Evolutionary conservation across 1,140 invertebrate species (phyloP).

Genomic region (Nymphalis io): DNA sequence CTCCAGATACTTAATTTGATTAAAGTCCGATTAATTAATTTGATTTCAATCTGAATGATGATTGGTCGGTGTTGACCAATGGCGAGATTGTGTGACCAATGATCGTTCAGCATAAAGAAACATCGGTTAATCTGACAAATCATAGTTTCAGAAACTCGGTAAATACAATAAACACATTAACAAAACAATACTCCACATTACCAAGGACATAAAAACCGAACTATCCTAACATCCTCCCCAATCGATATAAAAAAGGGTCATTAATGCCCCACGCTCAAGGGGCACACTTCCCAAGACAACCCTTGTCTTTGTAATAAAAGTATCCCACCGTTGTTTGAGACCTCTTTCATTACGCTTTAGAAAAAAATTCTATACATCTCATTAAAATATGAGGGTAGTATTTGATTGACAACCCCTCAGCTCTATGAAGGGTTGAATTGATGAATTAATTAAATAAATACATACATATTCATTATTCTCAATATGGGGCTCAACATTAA

Average conservation of each 20-base stretch:
- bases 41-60: too few relatives aligned
- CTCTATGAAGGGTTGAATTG: constrained; percentile 12
- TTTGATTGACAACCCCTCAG: constrained; percentile 33
- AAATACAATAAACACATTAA: constrained; percentile 19
- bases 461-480: constrained; percentile 29
- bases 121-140: too few relatives aligned
- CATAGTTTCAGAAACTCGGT: too few relatives aligned
- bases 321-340: constrained; percentile 29
- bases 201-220: constrained; percentile 25
- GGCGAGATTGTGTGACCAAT: too few relatives aligned
- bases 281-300: constrained; percentile 26
- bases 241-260: constrained; percentile 27
- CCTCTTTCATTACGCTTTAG: constrained; percentile 15
- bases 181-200: background rate
- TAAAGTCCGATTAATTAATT: too few relatives aligned
- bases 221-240: constrained; percentile 33
- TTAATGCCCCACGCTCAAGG: constrained; percentile 25
- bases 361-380: constrained; percentile 25
- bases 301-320: constrained; percentile 33
- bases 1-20: too few relatives aligned
- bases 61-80: too few relatives aligned
- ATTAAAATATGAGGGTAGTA: constrained; percentile 30
- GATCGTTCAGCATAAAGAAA: too few relatives aligned
- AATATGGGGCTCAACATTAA: background rate
- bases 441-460: constrained; percentile 22